Evolutionary conservation across 2,113 vertebrate species (phyloP).

Genomic region (Rhabdomys dilectus): DNA sequence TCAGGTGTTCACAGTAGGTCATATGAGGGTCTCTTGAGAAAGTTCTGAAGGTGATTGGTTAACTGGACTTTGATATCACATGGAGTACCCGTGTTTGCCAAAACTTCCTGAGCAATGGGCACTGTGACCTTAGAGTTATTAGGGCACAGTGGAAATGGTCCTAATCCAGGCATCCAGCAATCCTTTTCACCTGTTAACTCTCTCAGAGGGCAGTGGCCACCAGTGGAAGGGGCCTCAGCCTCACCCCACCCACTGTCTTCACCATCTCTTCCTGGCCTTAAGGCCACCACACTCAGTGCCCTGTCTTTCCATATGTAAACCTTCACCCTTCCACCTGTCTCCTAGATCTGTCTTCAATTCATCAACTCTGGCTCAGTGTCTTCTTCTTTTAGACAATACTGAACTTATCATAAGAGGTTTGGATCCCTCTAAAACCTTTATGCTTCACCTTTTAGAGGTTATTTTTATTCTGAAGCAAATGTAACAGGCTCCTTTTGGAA

Average conservation of each 20-base stretch:
- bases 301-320: neutral
- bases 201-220: accelerated
- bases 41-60: neutral
- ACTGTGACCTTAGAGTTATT: no score
- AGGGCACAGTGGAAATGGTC: neutral
- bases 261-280: neutral
- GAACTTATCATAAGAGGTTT: slow-evolving; percentile 24
- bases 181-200: no score
- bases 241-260: accelerated
- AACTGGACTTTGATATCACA: neutral
- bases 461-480: slow-evolving; percentile 52
- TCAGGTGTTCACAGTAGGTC: neutral
- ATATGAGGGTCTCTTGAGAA: neutral
- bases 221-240: accelerated
- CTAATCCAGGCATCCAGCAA: no score
- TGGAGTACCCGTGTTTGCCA: neutral
- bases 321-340: neutral
- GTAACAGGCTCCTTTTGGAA: slow-evolving; percentile 59
- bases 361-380: neutral
- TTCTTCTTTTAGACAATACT: neutral
- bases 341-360: neutral
- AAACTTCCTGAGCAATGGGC: neutral
- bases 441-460: slow-evolving; percentile 28
- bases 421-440: slow-evolving; percentile 18
- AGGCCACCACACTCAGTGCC: neutral